Evolutionary conservation across 64 coral and sea anemone species (phyloP).

Genomic region (Orbicella faveolata): DNA sequence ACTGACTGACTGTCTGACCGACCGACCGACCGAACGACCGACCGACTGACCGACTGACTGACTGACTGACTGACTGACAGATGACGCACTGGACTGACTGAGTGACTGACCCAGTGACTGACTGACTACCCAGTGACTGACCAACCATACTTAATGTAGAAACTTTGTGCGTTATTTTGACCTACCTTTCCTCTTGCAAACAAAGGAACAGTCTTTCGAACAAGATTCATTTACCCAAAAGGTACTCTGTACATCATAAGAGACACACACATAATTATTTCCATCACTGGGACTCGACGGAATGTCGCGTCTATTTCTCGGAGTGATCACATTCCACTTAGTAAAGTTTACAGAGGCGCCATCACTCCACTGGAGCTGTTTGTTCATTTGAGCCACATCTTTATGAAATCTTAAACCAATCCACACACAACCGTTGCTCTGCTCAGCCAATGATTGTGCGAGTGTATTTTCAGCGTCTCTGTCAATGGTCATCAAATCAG

Average conservation of each 20-base stretch:
- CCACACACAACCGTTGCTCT: background rate
- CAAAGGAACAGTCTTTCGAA: background rate
- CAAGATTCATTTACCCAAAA: background rate
- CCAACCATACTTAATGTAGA: background rate
- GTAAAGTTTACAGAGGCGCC: background rate
- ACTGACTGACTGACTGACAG: too few species aligned
- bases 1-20: too few species aligned
- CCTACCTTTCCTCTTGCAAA: constrained; percentile 24
- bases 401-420: background rate
- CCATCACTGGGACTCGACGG: too few species aligned
- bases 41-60: too few species aligned
- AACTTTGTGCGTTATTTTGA: background rate
- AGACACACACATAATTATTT: background rate
- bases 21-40: too few species aligned
- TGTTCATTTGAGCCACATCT: too few species aligned
- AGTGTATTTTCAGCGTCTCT: background rate
- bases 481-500: background rate
- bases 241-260: background rate
- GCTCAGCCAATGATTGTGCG: background rate
- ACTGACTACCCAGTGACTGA: too few species aligned
- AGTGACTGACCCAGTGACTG: too few species aligned
- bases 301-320: background rate
- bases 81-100: too few species aligned
- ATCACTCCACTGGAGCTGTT: background rate
- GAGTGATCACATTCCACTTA: background rate